Evolutionary conservation across 1,140 invertebrate species (phyloP), one percentile per base, ranked within the genome.

Genomic region (Conus ventricosus): DNA sequence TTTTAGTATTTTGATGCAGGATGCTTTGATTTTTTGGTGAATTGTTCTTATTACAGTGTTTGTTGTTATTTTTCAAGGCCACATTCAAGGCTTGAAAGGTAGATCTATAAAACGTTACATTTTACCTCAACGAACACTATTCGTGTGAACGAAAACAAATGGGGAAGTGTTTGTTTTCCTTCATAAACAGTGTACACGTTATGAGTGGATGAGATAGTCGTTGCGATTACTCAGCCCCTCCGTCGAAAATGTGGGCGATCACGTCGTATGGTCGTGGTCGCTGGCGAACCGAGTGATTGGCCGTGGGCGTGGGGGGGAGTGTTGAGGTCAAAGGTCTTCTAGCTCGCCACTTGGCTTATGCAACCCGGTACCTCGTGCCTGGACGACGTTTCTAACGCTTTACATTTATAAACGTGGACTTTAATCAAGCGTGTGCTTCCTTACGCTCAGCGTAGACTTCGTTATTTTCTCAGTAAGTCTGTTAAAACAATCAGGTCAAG

Each of bases 11-110:
- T 71, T 11, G 67, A 71, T 71, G 67, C 67, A 71, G 20, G 20
- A 11, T 23, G 20, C 20, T 71, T 71, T 23, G 17, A 71, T 8
- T 60, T 60, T 60, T 60, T 60, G 8, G 8, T 60, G 57, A 71
- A 71, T 6, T 23, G 20, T 71, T 20, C 11, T 17, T 20, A 7
- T 23, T 13, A 7, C 20, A 7, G 0, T 17, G 51, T 23, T 81
- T 81, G 51, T 81, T 54, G 80, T 81, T 81, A 54, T 81, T 81
- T 81, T 81, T 81, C 80, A 81, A 81, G 80, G 80, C 80, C 80
- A 81, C 20, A 27, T 27, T 60, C 15, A 60, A 60, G 15, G 39
- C 39, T 60, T 60, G 8, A 60, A 4, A 60, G 57, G 57, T 1
- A 39, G 39, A 39, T 39, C 39, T 39, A 3, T 39, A 1, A 39